phyloP scores from a whole-genome alignment of 2,888 invertebrate species.

The Myopa tessellatipennis region DNA sequence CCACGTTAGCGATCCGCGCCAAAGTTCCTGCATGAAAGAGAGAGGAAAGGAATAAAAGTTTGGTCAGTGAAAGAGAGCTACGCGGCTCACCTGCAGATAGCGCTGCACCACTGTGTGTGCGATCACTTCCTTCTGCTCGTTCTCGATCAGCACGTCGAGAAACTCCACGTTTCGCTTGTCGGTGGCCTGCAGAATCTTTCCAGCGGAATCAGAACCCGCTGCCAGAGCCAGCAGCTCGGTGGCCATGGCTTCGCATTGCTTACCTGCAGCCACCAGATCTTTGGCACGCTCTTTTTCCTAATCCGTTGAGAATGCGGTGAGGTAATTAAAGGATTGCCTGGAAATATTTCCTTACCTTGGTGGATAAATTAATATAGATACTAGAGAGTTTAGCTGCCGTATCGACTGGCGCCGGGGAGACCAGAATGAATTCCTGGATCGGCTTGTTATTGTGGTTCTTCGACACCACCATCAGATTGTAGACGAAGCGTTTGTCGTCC shows the following conservation, averaged over 20 bases:
- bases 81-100: constrained; percentile 84
- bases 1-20: constrained; percentile 98
- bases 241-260: constrained; percentile 97
- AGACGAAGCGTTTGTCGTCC: constrained; percentile 98
- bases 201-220: constrained; percentile 94
- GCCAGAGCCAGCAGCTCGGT: constrained; percentile 94
- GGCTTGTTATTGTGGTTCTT: constrained; percentile 96
- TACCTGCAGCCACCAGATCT: constrained; percentile 94
- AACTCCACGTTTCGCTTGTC: constrained; percentile 95
- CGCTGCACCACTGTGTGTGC: constrained; percentile 97
- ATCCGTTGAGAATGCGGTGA: neutral
- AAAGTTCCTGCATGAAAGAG: constrained; percentile 84
- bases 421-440: constrained; percentile 96
- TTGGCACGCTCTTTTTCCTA: constrained; percentile 97
- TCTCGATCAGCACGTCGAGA: constrained; percentile 96
- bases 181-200: constrained; percentile 92
- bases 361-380: constrained; percentile 87
- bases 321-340: neutral
- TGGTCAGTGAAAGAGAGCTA: neutral
- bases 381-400: constrained; percentile 97
- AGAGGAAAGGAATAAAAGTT: neutral
- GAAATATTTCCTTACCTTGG: constrained; percentile 73
- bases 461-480: constrained; percentile 97
- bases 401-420: constrained; percentile 99
- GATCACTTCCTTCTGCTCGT: constrained; percentile 98